Percentiles rank a stretch among this genome's conserved stretches.
These are phyloP conservation scores for Cardinalis cardinalis DNA, from an alignment of 2,113 vertebrate genomes.

Conservation along the genomic window DNA sequence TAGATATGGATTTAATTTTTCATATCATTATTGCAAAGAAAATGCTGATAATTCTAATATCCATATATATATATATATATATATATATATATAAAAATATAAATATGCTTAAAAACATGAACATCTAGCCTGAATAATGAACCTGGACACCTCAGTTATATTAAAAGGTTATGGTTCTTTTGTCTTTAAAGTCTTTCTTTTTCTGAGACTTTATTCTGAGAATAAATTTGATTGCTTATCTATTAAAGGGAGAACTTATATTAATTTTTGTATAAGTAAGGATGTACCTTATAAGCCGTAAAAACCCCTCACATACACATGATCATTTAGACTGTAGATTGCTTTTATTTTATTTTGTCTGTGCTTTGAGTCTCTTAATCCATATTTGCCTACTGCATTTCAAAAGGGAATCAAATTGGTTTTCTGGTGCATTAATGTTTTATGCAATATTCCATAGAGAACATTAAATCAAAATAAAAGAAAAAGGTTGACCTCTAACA, in stretches of 20 bases:
- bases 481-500: slow-evolving; percentile 55
- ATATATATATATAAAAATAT: not conserved
- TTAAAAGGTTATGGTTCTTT: not conserved
- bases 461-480: slow-evolving; percentile 70
- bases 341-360: slow-evolving; percentile 15
- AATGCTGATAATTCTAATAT: not conserved
- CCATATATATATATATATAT: not conserved
- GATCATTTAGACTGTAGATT: not conserved
- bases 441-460: slow-evolving; percentile 63
- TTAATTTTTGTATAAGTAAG: not conserved
- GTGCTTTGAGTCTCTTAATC: slow-evolving; percentile 17
- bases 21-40: not conserved
- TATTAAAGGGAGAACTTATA: not conserved
- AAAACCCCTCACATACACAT: not conserved
- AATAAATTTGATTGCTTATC: not conserved
- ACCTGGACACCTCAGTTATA: not conserved
- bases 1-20: not conserved
- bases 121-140: not conserved
- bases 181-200: not conserved
- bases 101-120: not conserved
- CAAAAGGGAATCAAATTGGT: slow-evolving; percentile 44
- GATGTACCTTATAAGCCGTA: not conserved
- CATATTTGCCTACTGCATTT: slow-evolving; percentile 42
- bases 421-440: slow-evolving; percentile 57
- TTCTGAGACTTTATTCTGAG: not conserved